These are phyloP conservation scores for Iphiclides podalirius DNA, from an alignment of 2,888 invertebrate species.

Conservation along the genomic window DNA sequence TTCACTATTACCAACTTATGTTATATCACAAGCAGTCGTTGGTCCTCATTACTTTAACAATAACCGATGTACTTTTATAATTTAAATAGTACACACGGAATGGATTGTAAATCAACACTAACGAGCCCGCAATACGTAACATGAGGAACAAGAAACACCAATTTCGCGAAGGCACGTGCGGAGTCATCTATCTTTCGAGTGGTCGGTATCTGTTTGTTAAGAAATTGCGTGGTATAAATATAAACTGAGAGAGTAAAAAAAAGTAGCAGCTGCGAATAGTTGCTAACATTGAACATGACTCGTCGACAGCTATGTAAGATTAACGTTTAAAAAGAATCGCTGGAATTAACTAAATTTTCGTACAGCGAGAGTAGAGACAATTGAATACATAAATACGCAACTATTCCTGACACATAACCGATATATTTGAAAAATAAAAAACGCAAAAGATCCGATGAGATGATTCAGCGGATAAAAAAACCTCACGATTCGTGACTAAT, in stretches of 20 bases:
- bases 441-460: neutral
- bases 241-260: neutral
- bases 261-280: neutral
- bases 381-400: too few species aligned
- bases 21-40: too few species aligned
- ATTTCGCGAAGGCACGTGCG: slow-evolving; percentile 8
- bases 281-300: neutral
- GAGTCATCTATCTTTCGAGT: slow-evolving; percentile 3
- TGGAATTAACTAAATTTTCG: too few species aligned
- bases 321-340: neutral
- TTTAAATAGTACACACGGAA: neutral
- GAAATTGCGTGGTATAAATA: slow-evolving; percentile 1
- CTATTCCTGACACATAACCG: neutral
- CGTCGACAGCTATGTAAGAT: neutral
- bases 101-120: slow-evolving; percentile 3
- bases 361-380: neutral
- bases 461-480: neutral
- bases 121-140: slow-evolving; percentile 8
- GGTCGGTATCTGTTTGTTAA: neutral
- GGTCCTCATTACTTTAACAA: neutral
- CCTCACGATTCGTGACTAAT: neutral
- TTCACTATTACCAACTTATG: too few species aligned
- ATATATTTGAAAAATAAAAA: neutral
- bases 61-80: neutral
- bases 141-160: slow-evolving; percentile 9